These are phyloP conservation scores for Alcedo atthis DNA, from an alignment of 2,797 vertebrate species.

Conservation along the genomic window DNA sequence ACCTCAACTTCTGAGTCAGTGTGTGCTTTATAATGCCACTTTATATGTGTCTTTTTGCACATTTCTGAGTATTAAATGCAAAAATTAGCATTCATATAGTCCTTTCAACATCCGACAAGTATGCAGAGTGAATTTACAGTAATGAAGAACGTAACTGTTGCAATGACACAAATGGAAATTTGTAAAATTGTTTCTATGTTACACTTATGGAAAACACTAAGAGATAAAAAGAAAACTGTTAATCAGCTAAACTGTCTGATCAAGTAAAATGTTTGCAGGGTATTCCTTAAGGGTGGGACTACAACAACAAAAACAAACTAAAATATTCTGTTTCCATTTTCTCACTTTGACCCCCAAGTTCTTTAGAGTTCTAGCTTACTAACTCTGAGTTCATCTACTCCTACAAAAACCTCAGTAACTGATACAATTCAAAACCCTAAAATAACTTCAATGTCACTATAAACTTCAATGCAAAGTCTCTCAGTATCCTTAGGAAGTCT, in stretches of 20 bases:
- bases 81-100: not conserved
- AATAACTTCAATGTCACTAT: not conserved
- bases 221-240: not conserved
- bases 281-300: not conserved
- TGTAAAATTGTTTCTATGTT: not conserved
- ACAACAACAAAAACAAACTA: not conserved
- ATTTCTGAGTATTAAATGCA: not conserved
- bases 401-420: not conserved
- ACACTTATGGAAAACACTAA: not conserved
- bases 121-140: not conserved
- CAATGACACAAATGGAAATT: not conserved
- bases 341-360: not conserved
- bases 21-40: not conserved
- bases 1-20: not conserved
- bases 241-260: not conserved
- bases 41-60: not conserved
- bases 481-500: not conserved
- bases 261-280: not conserved
- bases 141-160: not conserved
- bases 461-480: not conserved
- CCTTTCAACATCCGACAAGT: not conserved
- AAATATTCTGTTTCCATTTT: not conserved
- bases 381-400: not conserved
- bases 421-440: not conserved
- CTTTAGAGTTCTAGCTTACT: not conserved